Evolutionary conservation across 2,797 vertebrate species (phyloP).

Genomic region (Selene dorsalis): DNA sequence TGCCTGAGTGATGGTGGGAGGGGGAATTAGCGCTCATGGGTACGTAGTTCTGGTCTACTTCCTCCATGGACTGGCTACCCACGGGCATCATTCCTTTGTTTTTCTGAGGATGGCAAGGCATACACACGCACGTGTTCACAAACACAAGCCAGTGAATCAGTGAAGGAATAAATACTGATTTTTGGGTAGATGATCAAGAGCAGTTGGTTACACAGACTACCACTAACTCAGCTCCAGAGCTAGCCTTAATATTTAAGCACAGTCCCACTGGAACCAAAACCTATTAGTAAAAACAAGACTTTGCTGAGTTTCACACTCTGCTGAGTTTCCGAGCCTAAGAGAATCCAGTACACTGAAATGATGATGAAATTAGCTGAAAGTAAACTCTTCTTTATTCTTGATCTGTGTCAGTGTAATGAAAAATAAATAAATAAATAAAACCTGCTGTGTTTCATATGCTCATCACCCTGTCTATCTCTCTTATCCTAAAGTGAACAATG

Average conservation of each 20-base stretch:
- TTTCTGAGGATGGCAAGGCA: slow-evolving; percentile 84
- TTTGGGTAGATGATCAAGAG: not conserved
- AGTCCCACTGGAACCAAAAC: not conserved
- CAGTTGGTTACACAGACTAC: not conserved
- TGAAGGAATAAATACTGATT: not conserved
- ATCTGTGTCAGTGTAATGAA: not conserved
- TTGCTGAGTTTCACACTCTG: not conserved
- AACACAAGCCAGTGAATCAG: not conserved
- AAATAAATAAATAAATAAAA: too few relatives aligned
- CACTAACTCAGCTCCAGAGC: too few relatives aligned
- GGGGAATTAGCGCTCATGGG: slow-evolving; percentile 98
- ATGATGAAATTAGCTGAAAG: not conserved
- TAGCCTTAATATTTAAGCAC: too few relatives aligned
- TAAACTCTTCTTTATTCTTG: not conserved
- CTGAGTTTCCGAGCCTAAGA: not conserved
- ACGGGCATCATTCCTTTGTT: slow-evolving; percentile 94
- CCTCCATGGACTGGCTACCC: slow-evolving; percentile 92
- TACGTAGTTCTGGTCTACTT: slow-evolving; percentile 98
- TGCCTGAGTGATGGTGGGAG: slow-evolving; percentile 93
- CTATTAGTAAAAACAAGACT: not conserved
- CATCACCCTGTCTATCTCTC: not conserved
- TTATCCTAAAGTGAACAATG: not conserved
- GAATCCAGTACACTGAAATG: not conserved
- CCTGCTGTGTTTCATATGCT: not conserved
- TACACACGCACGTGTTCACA: not conserved